A percentile compares a stretch with the other conserved stretches of the same genome.
phyloP scores from a whole-genome alignment of 2,113 vertebrate genomes.

The Bothrops jararaca region DNA sequence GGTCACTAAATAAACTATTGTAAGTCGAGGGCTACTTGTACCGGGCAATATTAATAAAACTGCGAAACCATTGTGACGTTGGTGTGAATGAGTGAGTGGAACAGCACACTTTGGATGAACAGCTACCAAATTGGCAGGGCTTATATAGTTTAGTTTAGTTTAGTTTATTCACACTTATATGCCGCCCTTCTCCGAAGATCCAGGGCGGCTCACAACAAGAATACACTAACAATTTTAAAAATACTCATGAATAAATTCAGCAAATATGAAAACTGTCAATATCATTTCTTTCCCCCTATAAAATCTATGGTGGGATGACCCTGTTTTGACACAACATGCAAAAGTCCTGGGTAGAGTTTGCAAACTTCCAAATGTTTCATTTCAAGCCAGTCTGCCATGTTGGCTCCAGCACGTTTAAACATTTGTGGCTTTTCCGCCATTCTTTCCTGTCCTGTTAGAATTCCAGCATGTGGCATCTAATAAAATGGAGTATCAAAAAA shows the following conservation, averaged over 20 bases:
- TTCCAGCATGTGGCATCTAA: constrained; percentile 45
- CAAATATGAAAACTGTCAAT: not conserved
- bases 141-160: too few relatives aligned
- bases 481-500: constrained; percentile 49
- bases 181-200: too few relatives aligned
- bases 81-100: too few relatives aligned
- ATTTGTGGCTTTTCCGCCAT: not conserved
- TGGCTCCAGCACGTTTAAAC: not conserved
- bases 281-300: not conserved
- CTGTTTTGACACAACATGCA: constrained; percentile 27
- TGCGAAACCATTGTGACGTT: too few relatives aligned
- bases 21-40: too few relatives aligned
- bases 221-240: too few relatives aligned
- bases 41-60: too few relatives aligned
- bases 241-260: not conserved
- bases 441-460: constrained; percentile 5
- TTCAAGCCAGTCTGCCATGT: not conserved
- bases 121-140: not conserved
- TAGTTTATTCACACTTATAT: too few relatives aligned
- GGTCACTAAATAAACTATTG: too few relatives aligned
- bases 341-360: not conserved
- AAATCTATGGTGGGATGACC: rapidly evolving
- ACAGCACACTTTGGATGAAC: too few relatives aligned
- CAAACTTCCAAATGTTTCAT: constrained; percentile 21
- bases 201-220: too few relatives aligned